phyloP scores from a whole-genome alignment of 1,140 invertebrate species.

The Steinernema feltiae region DNA sequence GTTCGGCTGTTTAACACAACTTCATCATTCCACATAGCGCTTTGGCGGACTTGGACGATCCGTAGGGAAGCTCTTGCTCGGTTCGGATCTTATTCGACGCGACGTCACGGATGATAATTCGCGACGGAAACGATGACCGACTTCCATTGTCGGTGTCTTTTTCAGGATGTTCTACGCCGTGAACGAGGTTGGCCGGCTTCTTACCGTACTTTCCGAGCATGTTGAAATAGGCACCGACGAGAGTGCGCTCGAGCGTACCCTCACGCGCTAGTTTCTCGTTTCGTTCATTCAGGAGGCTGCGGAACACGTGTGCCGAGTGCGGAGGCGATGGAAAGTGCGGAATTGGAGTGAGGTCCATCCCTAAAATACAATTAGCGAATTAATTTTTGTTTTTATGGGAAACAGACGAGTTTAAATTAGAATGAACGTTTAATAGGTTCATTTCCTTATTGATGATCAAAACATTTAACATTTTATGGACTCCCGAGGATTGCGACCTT shows the following conservation, averaged over 20 bases:
- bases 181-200: not conserved
- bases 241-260: not conserved
- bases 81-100: not conserved
- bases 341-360: not conserved
- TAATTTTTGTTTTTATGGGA: not conserved
- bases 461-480: not conserved
- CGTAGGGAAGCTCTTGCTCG: not conserved
- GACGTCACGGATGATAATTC: not conserved
- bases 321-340: not conserved
- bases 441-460: not conserved
- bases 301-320: not conserved
- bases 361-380: not conserved
- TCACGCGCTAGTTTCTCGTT: not conserved
- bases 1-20: not conserved
- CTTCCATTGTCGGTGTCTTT: not conserved
- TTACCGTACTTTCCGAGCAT: not conserved
- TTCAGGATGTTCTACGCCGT: too few relatives aligned
- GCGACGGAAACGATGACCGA: not conserved
- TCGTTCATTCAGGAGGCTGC: not conserved
- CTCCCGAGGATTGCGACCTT: too few relatives aligned
- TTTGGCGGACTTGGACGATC: not conserved
- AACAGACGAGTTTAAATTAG: not conserved
- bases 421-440: not conserved
- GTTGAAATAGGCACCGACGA: conserved; percentile 4
- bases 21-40: conserved; percentile 10